These are phyloP conservation scores for Agapostemon virescens DNA, from an alignment of 2,888 invertebrate genomes.

Conservation along the genomic window DNA sequence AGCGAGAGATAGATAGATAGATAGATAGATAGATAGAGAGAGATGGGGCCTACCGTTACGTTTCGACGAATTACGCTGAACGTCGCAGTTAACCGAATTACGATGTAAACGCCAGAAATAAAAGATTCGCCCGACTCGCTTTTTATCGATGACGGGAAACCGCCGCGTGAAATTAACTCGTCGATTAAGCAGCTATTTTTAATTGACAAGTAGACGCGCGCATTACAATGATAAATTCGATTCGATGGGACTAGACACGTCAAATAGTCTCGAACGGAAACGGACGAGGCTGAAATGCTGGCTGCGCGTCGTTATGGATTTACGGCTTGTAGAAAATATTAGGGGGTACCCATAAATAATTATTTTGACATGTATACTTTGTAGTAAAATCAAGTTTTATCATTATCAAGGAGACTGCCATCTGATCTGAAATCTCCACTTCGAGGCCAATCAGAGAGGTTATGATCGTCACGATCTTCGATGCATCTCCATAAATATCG, in stretches of 20 bases:
- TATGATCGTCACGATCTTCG: no score
- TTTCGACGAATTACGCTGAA: constrained; percentile 32
- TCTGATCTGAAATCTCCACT: no score
- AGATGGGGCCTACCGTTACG: not conserved
- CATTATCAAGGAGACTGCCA: no score
- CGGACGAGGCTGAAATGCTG: constrained; percentile 37
- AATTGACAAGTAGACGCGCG: constrained; percentile 24
- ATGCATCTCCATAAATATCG: no score
- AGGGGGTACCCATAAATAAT: no score
- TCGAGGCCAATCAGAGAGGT: no score
- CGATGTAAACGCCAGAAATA: constrained; percentile 38
- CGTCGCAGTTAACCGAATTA: constrained; percentile 47
- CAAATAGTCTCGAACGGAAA: not conserved
- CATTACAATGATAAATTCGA: constrained; percentile 26
- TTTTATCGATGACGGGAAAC: constrained; percentile 7
- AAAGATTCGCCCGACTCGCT: constrained; percentile 9
- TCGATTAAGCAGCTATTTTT: constrained; percentile 29
- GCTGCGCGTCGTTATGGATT: no score
- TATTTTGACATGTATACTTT: no score
- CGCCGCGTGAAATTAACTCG: constrained; percentile 15
- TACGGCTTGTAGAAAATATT: no score
- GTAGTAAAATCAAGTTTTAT: no score
- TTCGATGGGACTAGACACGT: not conserved
- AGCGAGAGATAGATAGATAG: not conserved
- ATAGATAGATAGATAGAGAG: not conserved